Conservation (phyloP, 2,113 vertebrate species). For the Panthera leo region DNA sequence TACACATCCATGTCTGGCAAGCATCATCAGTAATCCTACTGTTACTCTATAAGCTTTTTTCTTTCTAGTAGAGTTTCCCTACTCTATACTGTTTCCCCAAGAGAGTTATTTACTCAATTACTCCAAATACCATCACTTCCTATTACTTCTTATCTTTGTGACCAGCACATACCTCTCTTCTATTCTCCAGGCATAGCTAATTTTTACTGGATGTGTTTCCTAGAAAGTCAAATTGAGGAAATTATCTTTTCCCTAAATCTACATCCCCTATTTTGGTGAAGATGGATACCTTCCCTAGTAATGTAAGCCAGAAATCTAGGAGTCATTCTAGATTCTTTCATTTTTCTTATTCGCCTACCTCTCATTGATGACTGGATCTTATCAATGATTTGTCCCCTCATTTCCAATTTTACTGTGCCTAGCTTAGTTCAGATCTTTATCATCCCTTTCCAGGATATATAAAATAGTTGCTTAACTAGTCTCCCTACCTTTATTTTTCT, state of each 20-base stretch:
- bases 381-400: not conserved
- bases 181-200: not conserved
- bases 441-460: not conserved
- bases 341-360: not conserved
- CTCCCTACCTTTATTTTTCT: not conserved
- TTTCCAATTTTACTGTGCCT: not conserved
- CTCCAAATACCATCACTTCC: not conserved
- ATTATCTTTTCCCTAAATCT: not conserved
- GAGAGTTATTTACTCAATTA: constrained; percentile 17
- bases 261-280: not conserved
- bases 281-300: not conserved
- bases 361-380: not conserved
- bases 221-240: not conserved
- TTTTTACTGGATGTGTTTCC: not conserved
- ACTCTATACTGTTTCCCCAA: not conserved
- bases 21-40: not conserved
- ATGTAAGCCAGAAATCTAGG: not conserved
- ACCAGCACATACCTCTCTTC: not conserved
- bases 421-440: constrained; percentile 3
- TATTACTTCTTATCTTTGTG: constrained; percentile 29
- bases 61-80: not conserved
- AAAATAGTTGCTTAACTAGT: not conserved
- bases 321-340: not conserved
- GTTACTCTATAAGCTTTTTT: not conserved
- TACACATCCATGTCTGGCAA: not conserved